Conservation (phyloP, 2,888 invertebrate genomes). For the Cryptus viduatorius region DNA sequence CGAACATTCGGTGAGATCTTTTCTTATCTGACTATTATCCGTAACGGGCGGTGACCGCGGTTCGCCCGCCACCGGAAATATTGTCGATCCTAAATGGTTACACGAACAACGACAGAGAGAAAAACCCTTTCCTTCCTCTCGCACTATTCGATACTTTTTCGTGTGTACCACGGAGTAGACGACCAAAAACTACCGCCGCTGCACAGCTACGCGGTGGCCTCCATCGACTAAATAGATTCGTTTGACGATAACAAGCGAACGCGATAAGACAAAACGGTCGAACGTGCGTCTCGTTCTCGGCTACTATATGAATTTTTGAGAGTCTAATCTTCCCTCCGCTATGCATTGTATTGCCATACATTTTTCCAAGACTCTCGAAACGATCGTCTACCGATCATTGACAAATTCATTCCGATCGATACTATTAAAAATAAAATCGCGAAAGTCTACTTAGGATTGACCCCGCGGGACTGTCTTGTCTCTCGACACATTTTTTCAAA, state of each 20-base stretch:
- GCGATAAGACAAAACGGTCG: conserved; percentile 58
- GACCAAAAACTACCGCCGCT: conserved; percentile 70
- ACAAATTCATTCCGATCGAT: conserved; percentile 8
- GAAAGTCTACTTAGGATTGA: conserved; percentile 30
- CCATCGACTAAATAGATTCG: conserved; percentile 57
- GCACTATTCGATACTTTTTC: conserved; percentile 25
- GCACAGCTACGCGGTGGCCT: conserved; percentile 43
- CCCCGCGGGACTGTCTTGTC: conserved; percentile 28
- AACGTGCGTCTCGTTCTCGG: conserved; percentile 24
- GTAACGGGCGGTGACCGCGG: conserved; percentile 71
- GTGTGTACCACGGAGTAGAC: conserved; percentile 51
- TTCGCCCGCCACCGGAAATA: conserved; percentile 76
- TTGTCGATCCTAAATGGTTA: conserved; percentile 74
- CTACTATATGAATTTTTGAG: conserved; percentile 3
- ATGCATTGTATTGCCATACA: not conserved
- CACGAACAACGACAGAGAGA: conserved; percentile 49
- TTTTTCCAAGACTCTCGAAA: not conserved
- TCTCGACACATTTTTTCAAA: conserved; percentile 9
- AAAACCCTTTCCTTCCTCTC: conserved; percentile 40
- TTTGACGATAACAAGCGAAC: conserved; percentile 54
- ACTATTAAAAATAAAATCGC: conserved; percentile 1
- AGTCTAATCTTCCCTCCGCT: conserved; percentile 21
- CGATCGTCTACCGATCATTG: conserved; percentile 14
- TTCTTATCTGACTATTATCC: conserved; percentile 79
- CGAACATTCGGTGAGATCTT: conserved; percentile 69